Evolutionary conservation across 2,113 vertebrate genomes (phyloP).

Genomic region (Pandion haliaetus): DNA sequence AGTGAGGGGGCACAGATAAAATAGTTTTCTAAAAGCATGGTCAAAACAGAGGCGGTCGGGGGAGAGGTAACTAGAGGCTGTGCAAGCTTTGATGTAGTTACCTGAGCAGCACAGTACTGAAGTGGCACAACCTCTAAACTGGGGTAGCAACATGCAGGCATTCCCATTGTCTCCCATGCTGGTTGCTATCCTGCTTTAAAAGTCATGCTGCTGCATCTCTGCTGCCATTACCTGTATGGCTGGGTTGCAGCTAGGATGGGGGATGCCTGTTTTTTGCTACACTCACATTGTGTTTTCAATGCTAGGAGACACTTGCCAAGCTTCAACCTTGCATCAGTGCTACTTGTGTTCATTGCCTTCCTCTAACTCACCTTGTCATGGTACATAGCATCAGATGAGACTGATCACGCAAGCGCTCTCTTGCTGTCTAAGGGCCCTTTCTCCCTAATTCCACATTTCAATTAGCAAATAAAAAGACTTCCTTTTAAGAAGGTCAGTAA

Average conservation of each 20-base stretch:
- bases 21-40: not conserved
- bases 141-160: fast-evolving
- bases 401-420: fast-evolving
- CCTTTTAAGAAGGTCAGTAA: not conserved
- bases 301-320: not conserved
- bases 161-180: not conserved
- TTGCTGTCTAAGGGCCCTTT: not conserved
- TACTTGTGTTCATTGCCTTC: not conserved
- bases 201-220: not conserved
- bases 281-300: not conserved
- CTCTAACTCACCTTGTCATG: not conserved
- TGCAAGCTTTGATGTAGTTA: not conserved
- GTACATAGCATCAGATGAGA: not conserved
- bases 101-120: not conserved
- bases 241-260: not conserved
- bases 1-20: not conserved
- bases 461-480: not conserved
- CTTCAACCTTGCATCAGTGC: not conserved
- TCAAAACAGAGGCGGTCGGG: not conserved
- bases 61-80: not conserved
- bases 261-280: not conserved
- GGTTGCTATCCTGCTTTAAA: not conserved
- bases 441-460: not conserved
- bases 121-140: not conserved
- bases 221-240: not conserved